phyloP scores from a whole-genome alignment of 2,797 vertebrate species.

The Miichthys miiuy region DNA sequence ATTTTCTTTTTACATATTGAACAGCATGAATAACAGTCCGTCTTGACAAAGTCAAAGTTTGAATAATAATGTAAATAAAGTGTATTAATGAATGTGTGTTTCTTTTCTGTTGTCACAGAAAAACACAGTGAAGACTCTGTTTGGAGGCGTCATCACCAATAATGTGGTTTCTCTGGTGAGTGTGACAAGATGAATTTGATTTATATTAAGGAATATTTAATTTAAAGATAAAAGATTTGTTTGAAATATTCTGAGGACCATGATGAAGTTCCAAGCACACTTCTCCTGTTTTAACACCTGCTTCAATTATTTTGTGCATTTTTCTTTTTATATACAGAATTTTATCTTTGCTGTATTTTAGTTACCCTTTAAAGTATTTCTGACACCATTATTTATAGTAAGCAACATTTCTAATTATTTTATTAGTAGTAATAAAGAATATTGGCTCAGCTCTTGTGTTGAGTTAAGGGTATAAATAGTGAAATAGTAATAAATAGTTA shows the following conservation, averaged over 20 bases:
- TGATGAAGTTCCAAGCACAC: neutral
- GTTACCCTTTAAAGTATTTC: neutral
- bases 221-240: no score
- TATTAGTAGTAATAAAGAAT: neutral
- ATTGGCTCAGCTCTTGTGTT: neutral
- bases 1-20: neutral
- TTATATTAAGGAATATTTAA: neutral
- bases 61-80: neutral
- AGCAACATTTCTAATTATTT: neutral
- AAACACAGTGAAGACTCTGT: constrained; percentile 98
- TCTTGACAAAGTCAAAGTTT: neutral
- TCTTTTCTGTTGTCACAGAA: constrained; percentile 84
- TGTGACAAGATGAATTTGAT: neutral
- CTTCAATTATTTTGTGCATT: neutral
- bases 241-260: neutral
- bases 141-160: constrained; percentile 99
- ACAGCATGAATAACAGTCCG: neutral
- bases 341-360: neutral
- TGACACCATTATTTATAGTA: neutral
- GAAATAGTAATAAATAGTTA: no score
- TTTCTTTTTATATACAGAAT: neutral
- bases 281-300: neutral
- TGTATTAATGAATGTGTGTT: neutral
- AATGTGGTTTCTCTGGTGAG: constrained; percentile 99
- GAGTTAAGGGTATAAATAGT: neutral